These are phyloP conservation scores for Propithecus coquereli DNA, from an alignment of 2,113 vertebrate genomes.

Conservation along the genomic window DNA sequence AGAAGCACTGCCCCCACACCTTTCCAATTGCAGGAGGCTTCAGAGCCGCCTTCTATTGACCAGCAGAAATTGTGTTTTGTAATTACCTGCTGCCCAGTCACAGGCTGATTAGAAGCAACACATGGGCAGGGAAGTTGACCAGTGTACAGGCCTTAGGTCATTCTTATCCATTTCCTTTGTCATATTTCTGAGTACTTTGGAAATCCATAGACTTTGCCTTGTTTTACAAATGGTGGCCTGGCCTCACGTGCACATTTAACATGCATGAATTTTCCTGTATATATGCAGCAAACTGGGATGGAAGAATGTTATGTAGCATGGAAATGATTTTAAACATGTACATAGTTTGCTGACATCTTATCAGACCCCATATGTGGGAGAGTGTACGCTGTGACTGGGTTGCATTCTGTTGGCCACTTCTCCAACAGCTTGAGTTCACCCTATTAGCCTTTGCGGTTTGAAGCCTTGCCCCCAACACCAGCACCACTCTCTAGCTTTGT, in stretches of 20 bases:
- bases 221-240: neutral
- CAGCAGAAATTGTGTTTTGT: slow-evolving; percentile 14
- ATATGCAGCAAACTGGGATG: neutral
- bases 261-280: neutral
- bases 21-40: neutral
- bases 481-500: neutral
- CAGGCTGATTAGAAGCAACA: neutral
- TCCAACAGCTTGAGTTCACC: neutral
- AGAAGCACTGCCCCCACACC: neutral
- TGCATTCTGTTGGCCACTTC: neutral
- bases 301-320: neutral
- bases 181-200: neutral
- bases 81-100: neutral
- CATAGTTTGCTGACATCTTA: neutral
- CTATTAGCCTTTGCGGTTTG: neutral
- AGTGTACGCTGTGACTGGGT: neutral
- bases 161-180: neutral
- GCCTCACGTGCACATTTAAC: neutral
- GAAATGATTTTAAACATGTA: neutral
- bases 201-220: neutral
- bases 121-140: neutral
- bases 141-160: neutral
- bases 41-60: neutral
- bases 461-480: neutral
- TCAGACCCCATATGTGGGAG: neutral